phyloP scores from a whole-genome alignment of 1,140 invertebrate species.

The Drosophila melanica region DNA sequence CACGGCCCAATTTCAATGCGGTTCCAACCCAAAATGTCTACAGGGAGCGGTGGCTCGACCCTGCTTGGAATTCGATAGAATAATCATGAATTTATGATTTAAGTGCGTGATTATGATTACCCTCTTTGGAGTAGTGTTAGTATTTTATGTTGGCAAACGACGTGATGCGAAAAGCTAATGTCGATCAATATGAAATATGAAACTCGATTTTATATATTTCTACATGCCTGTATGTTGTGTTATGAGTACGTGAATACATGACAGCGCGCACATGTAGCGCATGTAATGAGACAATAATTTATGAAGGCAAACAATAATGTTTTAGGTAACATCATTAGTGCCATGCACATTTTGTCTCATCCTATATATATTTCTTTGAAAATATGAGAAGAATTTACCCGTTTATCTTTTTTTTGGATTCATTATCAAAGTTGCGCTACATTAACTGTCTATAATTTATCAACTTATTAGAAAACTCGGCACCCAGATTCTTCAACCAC shows the following conservation, averaged over 20 bases:
- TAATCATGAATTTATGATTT: slow-evolving; percentile 77
- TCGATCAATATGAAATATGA: slow-evolving; percentile 66
- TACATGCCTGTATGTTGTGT: slow-evolving; percentile 49
- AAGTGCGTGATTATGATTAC: slow-evolving; percentile 68
- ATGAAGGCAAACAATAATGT: slow-evolving; percentile 59
- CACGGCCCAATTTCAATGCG: slow-evolving; percentile 41
- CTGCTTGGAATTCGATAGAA: slow-evolving; percentile 58
- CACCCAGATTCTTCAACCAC: slow-evolving; percentile 12
- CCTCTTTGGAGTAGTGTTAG: neutral
- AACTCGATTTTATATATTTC: slow-evolving; percentile 69
- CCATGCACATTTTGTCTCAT: neutral
- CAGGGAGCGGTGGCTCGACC: slow-evolving; percentile 50
- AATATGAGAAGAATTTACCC: too few relatives aligned
- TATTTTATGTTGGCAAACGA: slow-evolving; percentile 32
- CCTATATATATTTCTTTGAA: too few relatives aligned
- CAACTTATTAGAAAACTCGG: neutral
- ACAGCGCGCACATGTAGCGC: slow-evolving; percentile 58
- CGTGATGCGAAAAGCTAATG: slow-evolving; percentile 63
- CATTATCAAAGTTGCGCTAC: too few relatives aligned
- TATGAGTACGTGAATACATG: slow-evolving; percentile 68
- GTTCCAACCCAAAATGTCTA: slow-evolving; percentile 21
- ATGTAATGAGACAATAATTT: slow-evolving; percentile 70
- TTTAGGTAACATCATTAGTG: slow-evolving; percentile 16
- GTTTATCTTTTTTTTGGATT: too few relatives aligned
- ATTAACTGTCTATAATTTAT: too few relatives aligned